Evolutionary conservation across 2,113 vertebrate species (phyloP), one percentile per base, ranked within the genome.

Genomic region (Chaetodon auriga): DNA sequence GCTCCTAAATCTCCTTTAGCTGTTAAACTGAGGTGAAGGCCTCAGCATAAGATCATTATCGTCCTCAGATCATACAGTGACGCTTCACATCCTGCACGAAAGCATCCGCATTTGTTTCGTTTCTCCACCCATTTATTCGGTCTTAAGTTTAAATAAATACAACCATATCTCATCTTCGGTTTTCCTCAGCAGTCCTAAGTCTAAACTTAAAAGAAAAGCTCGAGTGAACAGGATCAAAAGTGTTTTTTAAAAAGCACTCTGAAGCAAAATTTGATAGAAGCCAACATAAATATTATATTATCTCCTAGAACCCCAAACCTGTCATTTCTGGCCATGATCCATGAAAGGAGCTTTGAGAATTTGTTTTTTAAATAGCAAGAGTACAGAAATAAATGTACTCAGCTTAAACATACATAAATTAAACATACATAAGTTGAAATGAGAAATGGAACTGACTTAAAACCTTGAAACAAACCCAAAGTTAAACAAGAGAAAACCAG

Each of bases 251-350:
- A 46, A 53, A n/a, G 4, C 36, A 35, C 35, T 43, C 45, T 25
- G 7, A 54, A 64, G 38, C 18, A 48, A 46, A 36, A 55, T 73
- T 73, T 48, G 18, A 61, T 10, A 21, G 18, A 48, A 35, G 62
- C 30, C 23, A 49, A 45, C 36, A 55, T 71, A 18, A 51, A 74
- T 51, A 62, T 62, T 75, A 51, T 3, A 62, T 49, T 38, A 61
- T 38, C 19, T 14, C 13, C 30, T 12, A 51, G 16, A 62, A 62
- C 51, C 45, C 46, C n/a, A 15, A 73, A 49, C 18, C 41, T 62
- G 70, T 73, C 71, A 61, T 15, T 49, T 61, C 19, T 10, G 12
- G 45, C 19, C 30, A 38, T 48, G 21, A 45, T 55, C 38, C 35
- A 41, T 55, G 13, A 55, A 55, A 55, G 51, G 36, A 43, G 36